Conservation (phyloP, 2,797 vertebrate species). For the Poeciliopsis presidionis region DNA sequence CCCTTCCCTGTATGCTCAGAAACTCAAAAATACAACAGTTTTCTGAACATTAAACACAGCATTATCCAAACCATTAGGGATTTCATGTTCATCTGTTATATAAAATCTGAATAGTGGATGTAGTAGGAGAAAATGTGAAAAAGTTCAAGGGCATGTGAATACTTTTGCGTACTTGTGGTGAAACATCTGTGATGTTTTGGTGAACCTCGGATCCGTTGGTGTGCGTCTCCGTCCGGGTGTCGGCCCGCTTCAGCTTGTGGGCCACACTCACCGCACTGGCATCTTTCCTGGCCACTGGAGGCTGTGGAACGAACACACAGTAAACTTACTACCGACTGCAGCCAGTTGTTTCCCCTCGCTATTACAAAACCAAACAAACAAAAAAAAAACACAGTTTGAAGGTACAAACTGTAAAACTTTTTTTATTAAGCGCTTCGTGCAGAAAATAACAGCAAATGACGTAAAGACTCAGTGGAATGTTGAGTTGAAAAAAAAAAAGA, state of each 20-base stretch:
- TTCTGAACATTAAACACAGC: not conserved
- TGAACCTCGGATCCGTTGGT: slow-evolving; percentile 76
- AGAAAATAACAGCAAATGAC: slow-evolving; percentile 27
- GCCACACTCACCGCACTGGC: slow-evolving; percentile 74
- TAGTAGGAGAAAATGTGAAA: not conserved
- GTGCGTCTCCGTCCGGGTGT: slow-evolving; percentile 78
- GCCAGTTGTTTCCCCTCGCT: not conserved
- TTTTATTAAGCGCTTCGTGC: slow-evolving; percentile 22
- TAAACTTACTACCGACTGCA: slow-evolving; percentile 18
- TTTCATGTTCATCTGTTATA: not conserved
- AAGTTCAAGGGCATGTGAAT: not conserved
- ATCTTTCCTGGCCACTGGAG: slow-evolving; percentile 83
- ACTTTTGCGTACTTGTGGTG: slow-evolving; percentile 79
- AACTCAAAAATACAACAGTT: not conserved
- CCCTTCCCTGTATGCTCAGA: not conserved
- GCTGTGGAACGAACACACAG: slow-evolving; percentile 71
- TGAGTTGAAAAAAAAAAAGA: slow-evolving; percentile 1
- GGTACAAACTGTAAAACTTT: slow-evolving; percentile 14
- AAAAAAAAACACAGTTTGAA: slow-evolving; percentile 14
- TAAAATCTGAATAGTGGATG: not conserved
- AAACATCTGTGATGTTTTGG: slow-evolving; percentile 59
- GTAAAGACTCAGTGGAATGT: slow-evolving; percentile 20
- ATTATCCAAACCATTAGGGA: not conserved
- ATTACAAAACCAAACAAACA: not conserved
- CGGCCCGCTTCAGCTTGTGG: slow-evolving; percentile 82